Conservation (phyloP, 1,140 invertebrate genomes). For the Eumaeus atala region DNA sequence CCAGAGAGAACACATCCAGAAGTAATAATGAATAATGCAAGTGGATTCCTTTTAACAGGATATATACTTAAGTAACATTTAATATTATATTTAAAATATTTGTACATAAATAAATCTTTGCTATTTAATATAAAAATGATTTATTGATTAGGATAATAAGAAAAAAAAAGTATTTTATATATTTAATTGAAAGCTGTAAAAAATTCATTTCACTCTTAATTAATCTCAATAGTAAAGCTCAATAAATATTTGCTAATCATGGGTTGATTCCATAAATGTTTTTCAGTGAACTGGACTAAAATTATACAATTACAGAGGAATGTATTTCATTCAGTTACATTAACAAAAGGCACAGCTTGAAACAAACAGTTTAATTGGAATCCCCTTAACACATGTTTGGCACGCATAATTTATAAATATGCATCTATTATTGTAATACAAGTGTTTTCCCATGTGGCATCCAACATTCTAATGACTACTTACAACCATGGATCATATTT, state of each 20-base stretch:
- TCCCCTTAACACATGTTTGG: too few relatives aligned
- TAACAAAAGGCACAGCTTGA: too few relatives aligned
- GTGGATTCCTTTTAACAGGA: constrained; percentile 66
- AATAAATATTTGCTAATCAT: constrained; percentile 1
- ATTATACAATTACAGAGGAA: too few relatives aligned
- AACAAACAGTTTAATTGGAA: too few relatives aligned
- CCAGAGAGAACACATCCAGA: constrained; percentile 70
- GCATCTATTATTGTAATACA: too few relatives aligned
- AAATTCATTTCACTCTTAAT: constrained; percentile 7
- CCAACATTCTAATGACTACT: too few relatives aligned
- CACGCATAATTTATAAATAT: too few relatives aligned
- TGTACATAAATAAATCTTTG: constrained; percentile 1
- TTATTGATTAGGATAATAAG: not conserved
- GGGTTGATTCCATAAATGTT: too few relatives aligned
- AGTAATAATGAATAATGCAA: constrained; percentile 64
- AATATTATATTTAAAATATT: constrained; percentile 32
- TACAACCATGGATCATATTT: too few relatives aligned
- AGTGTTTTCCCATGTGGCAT: not conserved
- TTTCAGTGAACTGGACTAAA: too few relatives aligned
- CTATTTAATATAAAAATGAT: too few relatives aligned
- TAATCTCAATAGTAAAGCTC: constrained; percentile 8
- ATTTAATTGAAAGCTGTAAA: constrained; percentile 6
- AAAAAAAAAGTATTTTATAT: constrained; percentile 4
- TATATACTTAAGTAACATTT: constrained; percentile 42
- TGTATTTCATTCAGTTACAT: too few relatives aligned